phyloP scores from a whole-genome alignment of 2,888 invertebrate genomes.

The Coelopa pilipes region DNA sequence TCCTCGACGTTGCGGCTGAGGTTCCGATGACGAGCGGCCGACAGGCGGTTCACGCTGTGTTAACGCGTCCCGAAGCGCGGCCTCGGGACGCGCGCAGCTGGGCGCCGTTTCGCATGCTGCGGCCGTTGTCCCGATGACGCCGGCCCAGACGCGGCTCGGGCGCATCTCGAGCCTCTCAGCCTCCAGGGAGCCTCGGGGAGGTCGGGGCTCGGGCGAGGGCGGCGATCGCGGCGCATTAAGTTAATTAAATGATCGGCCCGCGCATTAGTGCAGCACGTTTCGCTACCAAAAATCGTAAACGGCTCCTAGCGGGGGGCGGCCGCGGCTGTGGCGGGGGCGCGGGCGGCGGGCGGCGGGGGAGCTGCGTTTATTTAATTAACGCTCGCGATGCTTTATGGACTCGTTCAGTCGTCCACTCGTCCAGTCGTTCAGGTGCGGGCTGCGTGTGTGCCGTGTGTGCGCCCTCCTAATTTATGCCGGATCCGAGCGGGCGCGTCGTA shows the following conservation, averaged over 20 bases:
- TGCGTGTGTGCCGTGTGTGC: not conserved
- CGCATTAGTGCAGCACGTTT: slow-evolving; percentile 33
- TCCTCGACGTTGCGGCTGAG: not conserved
- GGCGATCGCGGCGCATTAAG: slow-evolving; percentile 9
- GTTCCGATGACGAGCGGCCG: slow-evolving; percentile 22
- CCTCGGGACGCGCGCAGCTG: not conserved
- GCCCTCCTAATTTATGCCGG: slow-evolving; percentile 14
- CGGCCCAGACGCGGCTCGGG: not conserved
- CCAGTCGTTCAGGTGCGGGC: not conserved
- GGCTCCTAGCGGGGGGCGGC: not conserved
- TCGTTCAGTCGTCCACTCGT: not conserved
- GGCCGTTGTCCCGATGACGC: slow-evolving; percentile 47
- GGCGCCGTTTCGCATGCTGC: slow-evolving; percentile 39
- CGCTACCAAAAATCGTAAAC: slow-evolving; percentile 37
- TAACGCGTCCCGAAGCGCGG: too few species aligned
- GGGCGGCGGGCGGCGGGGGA: not conserved
- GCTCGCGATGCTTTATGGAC: slow-evolving; percentile 11
- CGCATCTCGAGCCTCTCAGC: too few species aligned
- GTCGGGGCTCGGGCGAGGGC: too few species aligned
- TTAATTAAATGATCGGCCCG: slow-evolving; percentile 33
- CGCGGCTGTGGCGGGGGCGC: not conserved
- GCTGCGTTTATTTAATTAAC: slow-evolving; percentile 36
- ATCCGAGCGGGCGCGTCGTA: not conserved
- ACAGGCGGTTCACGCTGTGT: slow-evolving; percentile 12
- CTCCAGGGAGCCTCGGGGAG: too few species aligned